Base-by-base conservation (phyloP, 2,888 invertebrate species). In the Stenoptilia bipunctidactyla region DNA sequence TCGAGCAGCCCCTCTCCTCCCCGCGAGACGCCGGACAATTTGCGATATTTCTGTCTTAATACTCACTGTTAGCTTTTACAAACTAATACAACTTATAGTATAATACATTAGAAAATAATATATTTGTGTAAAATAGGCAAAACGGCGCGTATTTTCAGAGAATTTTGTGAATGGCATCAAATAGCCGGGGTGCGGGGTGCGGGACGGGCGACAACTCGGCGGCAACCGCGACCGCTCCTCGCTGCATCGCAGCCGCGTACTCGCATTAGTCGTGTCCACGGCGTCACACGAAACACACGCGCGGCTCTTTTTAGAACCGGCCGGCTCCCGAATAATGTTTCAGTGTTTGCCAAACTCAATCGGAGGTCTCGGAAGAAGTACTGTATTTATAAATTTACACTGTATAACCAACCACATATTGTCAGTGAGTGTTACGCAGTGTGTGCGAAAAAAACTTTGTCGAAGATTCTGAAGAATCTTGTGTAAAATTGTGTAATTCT, bases 391-490 rank as follows among this genome's bases (percentile, higher is more conserved):
- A 71, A 79, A 76, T 82, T 73, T 79, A 77, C 80, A 76, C 77
- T 74, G 77, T 79, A 71, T 68, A 74, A 71, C 72, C 71, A 73
- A 72, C 67, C 74, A 76, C 80, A 82, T 79, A 80, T 80, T 82
- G 72, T 80, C 79, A 84, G 84, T 84, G 83, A 79, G 80, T 83
- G 83, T 83, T 70, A 80, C 83, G 68, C 84, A 83, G 80, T 85
- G 84, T 75, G 84, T 85, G 74, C 74, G 84, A 61, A 85, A 83
- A 85, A 85, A 85, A 85, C 83, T 83, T 83, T 73, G 72, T 79
- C 80, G 80, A 74, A 82, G 80, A 84, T 83, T 83, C 76, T 84
- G 76, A 85, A 83, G 77, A 80, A 77, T 80, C 74, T 80, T 77
- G 82, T 79, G 80, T 74, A 73, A 76, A 77, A 75, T 79, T 82